Conservation (phyloP, 2,113 vertebrate genomes). For the Papio anubis region DNA sequence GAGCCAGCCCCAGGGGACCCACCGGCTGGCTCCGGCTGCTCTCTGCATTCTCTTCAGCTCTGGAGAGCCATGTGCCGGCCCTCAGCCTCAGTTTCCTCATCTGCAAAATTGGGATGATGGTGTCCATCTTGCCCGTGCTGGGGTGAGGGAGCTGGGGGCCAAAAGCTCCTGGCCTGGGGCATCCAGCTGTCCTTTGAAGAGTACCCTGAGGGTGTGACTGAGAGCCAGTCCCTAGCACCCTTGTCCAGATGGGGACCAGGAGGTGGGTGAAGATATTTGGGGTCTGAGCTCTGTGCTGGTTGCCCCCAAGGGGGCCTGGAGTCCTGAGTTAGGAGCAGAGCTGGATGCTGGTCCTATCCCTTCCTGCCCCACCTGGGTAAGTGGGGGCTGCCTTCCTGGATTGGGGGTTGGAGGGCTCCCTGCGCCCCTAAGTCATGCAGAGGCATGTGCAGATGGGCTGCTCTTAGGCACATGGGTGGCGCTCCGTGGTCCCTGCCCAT, state of each 20-base stretch:
- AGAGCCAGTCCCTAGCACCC: not conserved
- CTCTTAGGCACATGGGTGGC: fast-evolving
- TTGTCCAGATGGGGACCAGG: not conserved
- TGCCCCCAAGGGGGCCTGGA: not conserved
- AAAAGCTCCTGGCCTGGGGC: not conserved
- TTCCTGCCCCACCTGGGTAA: not conserved
- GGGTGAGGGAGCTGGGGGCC: not conserved
- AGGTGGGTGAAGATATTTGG: not conserved
- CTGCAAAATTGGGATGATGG: not conserved
- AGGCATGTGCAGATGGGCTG: not conserved
- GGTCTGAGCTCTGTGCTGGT: not conserved
- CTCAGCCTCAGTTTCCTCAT: not conserved
- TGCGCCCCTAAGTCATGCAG: fast-evolving
- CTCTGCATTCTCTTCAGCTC: not conserved
- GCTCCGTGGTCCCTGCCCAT: fast-evolving
- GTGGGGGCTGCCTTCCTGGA: not conserved
- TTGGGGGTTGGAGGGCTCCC: not conserved
- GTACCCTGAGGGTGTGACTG: fast-evolving
- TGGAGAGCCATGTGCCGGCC: not conserved
- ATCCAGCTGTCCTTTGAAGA: not conserved
- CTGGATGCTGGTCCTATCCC: not conserved
- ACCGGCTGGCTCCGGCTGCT: not conserved
- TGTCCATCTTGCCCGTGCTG: not conserved
- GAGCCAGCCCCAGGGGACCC: not conserved
- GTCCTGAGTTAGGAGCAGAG: not conserved